phyloP scores from a whole-genome alignment of 2,113 vertebrate genomes.

The Mormoops blainvillei region DNA sequence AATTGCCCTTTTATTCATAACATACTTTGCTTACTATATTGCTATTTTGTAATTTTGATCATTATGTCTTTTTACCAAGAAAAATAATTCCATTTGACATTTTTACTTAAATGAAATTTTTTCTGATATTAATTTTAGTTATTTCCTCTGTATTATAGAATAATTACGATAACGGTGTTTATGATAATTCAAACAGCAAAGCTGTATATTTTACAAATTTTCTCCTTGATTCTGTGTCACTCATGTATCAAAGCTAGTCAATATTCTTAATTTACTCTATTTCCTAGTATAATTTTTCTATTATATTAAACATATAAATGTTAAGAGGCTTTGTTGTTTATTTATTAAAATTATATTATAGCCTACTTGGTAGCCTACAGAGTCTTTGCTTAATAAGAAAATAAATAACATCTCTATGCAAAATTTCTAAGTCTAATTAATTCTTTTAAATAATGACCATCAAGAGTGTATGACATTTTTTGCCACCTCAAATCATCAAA shows the following conservation, averaged over 20 bases:
- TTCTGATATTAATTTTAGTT: background rate
- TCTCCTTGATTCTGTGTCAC: background rate
- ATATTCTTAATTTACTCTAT: background rate
- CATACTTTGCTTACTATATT: background rate
- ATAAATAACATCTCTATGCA: background rate
- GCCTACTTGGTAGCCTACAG: background rate
- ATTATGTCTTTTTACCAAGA: background rate
- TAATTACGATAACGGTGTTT: background rate
- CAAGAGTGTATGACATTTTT: background rate
- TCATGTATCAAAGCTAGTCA: background rate
- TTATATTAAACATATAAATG: background rate
- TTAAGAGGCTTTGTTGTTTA: background rate
- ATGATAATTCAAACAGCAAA: background rate
- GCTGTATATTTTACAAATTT: background rate
- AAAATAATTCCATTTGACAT: background rate
- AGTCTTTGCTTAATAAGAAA: background rate
- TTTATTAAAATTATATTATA: background rate
- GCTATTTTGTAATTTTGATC: background rate
- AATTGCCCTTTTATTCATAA: background rate
- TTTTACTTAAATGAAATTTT: background rate
- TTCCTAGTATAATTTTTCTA: background rate
- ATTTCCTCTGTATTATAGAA: background rate
- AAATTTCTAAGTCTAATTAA: background rate
- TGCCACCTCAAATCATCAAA: background rate
- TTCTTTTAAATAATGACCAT: background rate